A percentile compares a stretch with the other conserved stretches of the same genome.
Evolutionary conservation across 2,797 vertebrate genomes (phyloP).

Genomic region (Lacerta bilineata): DNA sequence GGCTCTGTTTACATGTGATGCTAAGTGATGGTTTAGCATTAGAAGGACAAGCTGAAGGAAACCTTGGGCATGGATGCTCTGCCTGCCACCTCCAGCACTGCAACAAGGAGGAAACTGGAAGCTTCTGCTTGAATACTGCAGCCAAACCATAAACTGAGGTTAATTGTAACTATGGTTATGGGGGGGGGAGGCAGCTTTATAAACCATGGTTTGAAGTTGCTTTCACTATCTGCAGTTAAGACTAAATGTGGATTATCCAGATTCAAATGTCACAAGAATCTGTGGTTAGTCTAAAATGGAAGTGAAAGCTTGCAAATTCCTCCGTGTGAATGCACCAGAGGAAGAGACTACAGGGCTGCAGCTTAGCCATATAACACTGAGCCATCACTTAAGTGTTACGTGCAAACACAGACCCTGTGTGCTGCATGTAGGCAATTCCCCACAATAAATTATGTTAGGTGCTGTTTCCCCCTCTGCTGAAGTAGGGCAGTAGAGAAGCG

Average conservation of each 20-base stretch:
- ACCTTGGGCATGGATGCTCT: not conserved
- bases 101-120: not conserved
- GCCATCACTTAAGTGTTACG: not conserved
- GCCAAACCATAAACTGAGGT: not conserved
- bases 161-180: not conserved
- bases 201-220: not conserved
- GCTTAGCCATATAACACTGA: not conserved
- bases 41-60: not conserved
- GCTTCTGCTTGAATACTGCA: not conserved
- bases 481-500: not conserved
- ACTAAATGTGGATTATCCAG: not conserved
- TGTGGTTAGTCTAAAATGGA: not conserved
- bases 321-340: not conserved
- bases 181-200: not conserved
- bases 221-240: not conserved
- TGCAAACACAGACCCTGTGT: conserved; percentile 1
- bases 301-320: not conserved
- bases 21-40: not conserved
- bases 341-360: not conserved
- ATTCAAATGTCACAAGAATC: not conserved
- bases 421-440: conserved; percentile 19
- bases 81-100: not conserved
- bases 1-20: not conserved
- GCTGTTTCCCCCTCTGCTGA: not conserved
- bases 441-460: not conserved